Base-by-base conservation (phyloP, 2,113 vertebrate genomes). In the Balaeniceps rex region DNA sequence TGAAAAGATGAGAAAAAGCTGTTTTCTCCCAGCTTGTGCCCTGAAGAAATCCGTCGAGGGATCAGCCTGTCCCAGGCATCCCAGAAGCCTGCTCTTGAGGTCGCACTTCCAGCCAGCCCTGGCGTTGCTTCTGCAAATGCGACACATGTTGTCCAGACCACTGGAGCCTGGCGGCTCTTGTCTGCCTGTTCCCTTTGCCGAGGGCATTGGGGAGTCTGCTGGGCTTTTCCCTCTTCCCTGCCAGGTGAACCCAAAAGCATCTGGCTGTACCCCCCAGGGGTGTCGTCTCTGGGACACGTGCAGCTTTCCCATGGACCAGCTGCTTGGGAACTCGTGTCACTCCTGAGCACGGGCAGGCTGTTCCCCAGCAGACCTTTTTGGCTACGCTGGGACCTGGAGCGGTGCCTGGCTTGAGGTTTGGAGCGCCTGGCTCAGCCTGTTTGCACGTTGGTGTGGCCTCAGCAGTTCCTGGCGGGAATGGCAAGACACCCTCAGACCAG, bases 341-440 rank as follows among this genome's bases (percentile, higher is more conserved):
- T 70, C 25, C 63, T 6, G 10, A 31, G 61, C 55, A 18, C 0
- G 7, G 61, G 12, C 84, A 46, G 31, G 5, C 54, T 91, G 94
- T 65, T 42, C 82, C 77, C 54, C 5, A 0, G 65, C 74, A 93
- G 94, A 92, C 83, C 89, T 85, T 83, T 83, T n/a, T 36, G 58
- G 42, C 79, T 51, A 9, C 66, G 6, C 55, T 71, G 66, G 69
- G 78, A 68, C 69, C 70, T 93, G 94, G 94, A 91, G 23, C 8
- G 5, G 58, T 40, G 95, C 96, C 95, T 94, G 66, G 7, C 36
- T 57, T 94, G 96, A 94, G 92, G 93, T 90, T 86, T 95, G 93
- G 90, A 88, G 51, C 0, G 11, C 79, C 78, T 80, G 74, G 69
- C 61, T 65, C 46, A 60, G 82, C 42, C 46, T 88, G 57, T 90